A percentile compares a stretch with the other conserved stretches of the same genome.
Evolutionary conservation across 1,140 invertebrate genomes (phyloP).

Genomic region (Dreissena polymorpha): DNA sequence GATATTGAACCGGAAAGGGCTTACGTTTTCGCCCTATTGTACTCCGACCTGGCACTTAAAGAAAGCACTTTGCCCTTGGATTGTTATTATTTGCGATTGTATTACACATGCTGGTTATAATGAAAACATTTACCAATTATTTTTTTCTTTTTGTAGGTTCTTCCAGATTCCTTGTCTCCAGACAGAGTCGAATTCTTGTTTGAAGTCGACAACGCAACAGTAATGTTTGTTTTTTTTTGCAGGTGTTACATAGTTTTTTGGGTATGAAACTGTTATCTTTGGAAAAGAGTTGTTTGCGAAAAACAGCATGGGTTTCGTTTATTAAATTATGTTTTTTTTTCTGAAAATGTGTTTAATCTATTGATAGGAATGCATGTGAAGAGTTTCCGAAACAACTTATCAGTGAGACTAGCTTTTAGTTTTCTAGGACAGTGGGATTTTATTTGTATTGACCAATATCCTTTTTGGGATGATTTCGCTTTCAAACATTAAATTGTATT

Average conservation of each 20-base stretch:
- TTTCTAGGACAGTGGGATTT: background rate
- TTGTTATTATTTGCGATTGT: too few relatives aligned
- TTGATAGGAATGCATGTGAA: too few relatives aligned
- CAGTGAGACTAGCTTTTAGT: background rate
- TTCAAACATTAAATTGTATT: too few relatives aligned
- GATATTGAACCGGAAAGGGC: constrained; percentile 6
- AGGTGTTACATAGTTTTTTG: background rate
- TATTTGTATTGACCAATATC: too few relatives aligned
- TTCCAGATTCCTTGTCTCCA: background rate
- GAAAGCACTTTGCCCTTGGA: too few relatives aligned
- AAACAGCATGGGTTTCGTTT: background rate
- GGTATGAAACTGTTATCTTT: background rate
- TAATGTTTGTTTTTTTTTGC: constrained; percentile 1
- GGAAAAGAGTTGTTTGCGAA: background rate
- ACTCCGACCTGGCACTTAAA: too few relatives aligned
- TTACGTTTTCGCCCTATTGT: background rate
- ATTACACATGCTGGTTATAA: too few relatives aligned
- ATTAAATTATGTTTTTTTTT: background rate
- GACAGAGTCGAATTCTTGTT: background rate
- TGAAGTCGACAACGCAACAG: background rate
- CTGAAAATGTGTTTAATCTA: background rate
- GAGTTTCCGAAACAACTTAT: too few relatives aligned
- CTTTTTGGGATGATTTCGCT: too few relatives aligned
- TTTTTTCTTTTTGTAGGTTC: background rate
- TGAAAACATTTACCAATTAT: background rate